Evolutionary conservation across 2,113 vertebrate genomes (phyloP).

Genomic region (Scopus umbretta): DNA sequence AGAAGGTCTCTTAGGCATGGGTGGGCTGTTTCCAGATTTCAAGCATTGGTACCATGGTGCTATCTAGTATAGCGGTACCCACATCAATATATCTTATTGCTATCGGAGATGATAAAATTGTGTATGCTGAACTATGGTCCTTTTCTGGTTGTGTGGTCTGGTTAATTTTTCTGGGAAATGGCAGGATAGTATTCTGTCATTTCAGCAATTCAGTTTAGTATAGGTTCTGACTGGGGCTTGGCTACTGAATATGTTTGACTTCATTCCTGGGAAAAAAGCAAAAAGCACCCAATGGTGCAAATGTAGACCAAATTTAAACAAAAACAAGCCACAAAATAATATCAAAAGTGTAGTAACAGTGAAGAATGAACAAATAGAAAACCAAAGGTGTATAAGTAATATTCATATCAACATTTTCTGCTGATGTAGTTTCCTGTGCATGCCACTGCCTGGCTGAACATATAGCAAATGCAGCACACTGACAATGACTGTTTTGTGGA

Average conservation of each 20-base stretch:
- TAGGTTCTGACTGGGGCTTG: background rate
- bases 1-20: background rate
- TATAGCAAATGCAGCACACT: background rate
- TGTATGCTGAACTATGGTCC: background rate
- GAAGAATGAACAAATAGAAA: background rate
- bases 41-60: background rate
- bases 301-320: background rate
- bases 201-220: background rate
- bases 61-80: background rate
- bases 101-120: background rate
- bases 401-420: background rate
- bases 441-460: background rate
- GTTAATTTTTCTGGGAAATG: background rate
- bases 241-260: background rate
- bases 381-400: background rate
- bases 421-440: background rate
- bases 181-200: background rate
- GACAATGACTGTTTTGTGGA: background rate
- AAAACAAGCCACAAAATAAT: background rate
- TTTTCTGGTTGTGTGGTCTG: background rate
- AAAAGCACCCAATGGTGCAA: background rate
- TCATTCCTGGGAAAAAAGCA: background rate
- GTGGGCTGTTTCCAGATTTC: background rate
- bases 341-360: background rate
- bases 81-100: background rate